Evolutionary conservation across 92 coral and sea anemone genomes (phyloP), one percentile per base, ranked within the genome.

Genomic region (Montipora capitata): DNA sequence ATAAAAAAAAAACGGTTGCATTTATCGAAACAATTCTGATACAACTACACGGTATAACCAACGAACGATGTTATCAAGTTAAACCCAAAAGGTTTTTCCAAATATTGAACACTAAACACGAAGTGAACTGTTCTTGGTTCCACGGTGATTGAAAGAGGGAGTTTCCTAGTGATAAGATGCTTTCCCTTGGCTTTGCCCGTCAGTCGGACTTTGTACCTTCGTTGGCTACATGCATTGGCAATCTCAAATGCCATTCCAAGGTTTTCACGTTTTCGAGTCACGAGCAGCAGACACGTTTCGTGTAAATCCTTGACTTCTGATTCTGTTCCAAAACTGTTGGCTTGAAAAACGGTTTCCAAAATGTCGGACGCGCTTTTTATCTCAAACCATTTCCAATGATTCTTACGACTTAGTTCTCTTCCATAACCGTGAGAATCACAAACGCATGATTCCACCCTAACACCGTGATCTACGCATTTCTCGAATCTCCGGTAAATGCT

Each of bases 401-500:
- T 85, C 62, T 77, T 78, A 2, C 64, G 14, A 70, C 74, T 52
- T 61, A 65, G 83, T 68, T 74, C 51, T 59, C 85, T 87, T 44
- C 88, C 89, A 16, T 80, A 85, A 44, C 80, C 72, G 56, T 78
- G 86, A 7, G 93, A 92, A 27, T 95, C 90, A 64, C 99, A 96
- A 9, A 95, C 98, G 52, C 99, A 96, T 6, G 85, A 61, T 11
- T 95, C 93, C 35, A 95, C 64, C 27, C 91, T 72, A 38, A 96
- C 99, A 12, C 82, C 69, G 27, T 82, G 83, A 74, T 96, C 99
- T 10, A 91, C 94, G 45, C 99, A 96, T 66, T 61, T 85, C 48
- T 92, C 94, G 87, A 84, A 96, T 9, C 94, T 94, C 49, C 98
- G 90, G 80, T 94, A 97, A 64, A 97, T 95, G 76, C 98, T 97